phyloP scores from a whole-genome alignment of 2,797 vertebrate species.

The Rousettus madagascariensis region DNA sequence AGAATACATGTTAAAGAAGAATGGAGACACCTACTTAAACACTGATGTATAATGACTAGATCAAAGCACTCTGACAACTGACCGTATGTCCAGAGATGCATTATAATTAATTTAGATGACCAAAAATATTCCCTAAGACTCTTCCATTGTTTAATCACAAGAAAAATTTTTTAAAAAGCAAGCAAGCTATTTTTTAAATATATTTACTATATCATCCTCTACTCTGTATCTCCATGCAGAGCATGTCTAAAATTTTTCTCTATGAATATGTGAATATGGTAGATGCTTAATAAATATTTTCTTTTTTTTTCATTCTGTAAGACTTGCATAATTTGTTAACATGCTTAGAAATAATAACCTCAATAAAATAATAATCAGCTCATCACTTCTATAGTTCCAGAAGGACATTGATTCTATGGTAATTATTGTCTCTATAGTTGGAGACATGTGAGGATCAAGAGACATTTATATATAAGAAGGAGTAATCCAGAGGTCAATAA shows the following conservation, averaged over 20 bases:
- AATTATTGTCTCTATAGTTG: background rate
- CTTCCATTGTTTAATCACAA: background rate
- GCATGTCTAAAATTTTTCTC: background rate
- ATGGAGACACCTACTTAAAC: constrained; percentile 52
- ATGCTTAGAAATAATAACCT: background rate
- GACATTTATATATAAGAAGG: background rate
- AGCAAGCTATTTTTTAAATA: background rate
- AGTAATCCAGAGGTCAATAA: background rate
- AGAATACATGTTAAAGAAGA: constrained; percentile 11
- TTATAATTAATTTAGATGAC: constrained; percentile 16
- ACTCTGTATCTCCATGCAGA: background rate
- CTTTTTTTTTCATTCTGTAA: background rate
- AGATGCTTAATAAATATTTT: background rate
- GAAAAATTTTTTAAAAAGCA: background rate
- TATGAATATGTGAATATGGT: background rate
- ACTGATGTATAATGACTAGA: constrained; percentile 39
- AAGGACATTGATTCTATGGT: background rate
- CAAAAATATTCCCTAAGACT: background rate
- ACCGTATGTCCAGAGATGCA: background rate
- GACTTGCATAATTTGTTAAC: background rate
- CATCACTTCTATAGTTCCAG: background rate
- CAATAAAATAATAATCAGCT: background rate
- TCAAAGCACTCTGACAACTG: constrained; percentile 18
- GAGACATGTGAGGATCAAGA: background rate
- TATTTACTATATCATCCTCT: background rate